Percentiles rank a stretch among this genome's conserved stretches.
These are phyloP conservation scores for Clamator glandarius DNA, from an alignment of 2,797 vertebrate species.

Conservation along the genomic window DNA sequence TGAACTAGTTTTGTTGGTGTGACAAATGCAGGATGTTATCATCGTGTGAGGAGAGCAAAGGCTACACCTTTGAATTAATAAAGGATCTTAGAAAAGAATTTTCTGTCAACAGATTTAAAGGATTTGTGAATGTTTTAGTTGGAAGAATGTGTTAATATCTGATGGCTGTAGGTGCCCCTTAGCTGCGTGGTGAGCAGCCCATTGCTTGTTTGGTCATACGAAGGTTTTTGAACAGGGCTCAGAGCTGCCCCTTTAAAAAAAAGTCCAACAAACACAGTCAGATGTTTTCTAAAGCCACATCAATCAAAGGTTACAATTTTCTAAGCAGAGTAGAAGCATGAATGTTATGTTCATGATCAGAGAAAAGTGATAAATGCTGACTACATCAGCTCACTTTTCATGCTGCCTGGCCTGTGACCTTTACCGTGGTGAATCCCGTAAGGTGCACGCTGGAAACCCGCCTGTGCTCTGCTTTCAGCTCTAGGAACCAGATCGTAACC, in stretches of 20 bases:
- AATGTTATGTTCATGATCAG: slow-evolving; percentile 49
- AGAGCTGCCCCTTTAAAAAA: not conserved
- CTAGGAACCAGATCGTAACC: slow-evolving; percentile 21
- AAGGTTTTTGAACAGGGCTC: not conserved
- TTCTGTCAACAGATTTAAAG: not conserved
- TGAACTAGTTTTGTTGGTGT: not conserved
- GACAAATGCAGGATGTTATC: not conserved
- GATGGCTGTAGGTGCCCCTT: not conserved
- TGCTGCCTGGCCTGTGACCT: not conserved
- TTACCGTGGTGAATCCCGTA: not conserved
- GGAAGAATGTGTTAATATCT: not conserved
- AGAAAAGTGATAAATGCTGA: slow-evolving; percentile 68
- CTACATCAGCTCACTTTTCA: slow-evolving; percentile 63
- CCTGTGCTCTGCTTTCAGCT: slow-evolving; percentile 24
- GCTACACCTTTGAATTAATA: not conserved
- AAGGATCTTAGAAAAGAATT: not conserved
- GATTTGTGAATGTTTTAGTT: not conserved
- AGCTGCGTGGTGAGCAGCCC: not conserved
- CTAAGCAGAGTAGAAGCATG: not conserved
- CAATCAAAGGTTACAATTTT: not conserved
- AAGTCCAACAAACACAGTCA: not conserved
- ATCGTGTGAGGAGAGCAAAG: not conserved
- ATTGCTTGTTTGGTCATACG: not conserved
- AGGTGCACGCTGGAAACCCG: not conserved
- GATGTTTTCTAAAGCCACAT: not conserved